A percentile compares a stretch with the other conserved stretches of the same genome.
Conservation (phyloP, 2,113 vertebrate species). For the Antechinus stuartii region DNA sequence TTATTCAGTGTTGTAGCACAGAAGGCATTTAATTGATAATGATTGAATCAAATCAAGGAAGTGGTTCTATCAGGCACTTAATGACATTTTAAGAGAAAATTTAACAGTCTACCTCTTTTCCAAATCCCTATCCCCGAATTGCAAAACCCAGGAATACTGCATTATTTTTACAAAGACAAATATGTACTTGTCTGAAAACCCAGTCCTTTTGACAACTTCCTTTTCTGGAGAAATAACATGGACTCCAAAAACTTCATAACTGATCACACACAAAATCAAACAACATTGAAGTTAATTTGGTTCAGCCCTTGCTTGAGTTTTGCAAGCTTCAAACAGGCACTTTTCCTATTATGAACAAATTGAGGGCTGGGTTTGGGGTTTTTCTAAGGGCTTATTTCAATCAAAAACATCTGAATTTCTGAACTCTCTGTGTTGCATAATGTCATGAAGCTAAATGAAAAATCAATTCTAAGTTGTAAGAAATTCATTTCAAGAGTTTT, state of each 20-base stretch:
- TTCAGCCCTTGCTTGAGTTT: background rate
- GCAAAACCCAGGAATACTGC: background rate
- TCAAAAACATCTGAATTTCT: slow-evolving; percentile 43
- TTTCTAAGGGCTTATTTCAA: slow-evolving; percentile 61
- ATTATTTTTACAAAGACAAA: background rate
- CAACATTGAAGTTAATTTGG: background rate
- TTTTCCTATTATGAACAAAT: background rate
- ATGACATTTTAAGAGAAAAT: background rate
- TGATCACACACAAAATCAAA: background rate
- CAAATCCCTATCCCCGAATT: background rate
- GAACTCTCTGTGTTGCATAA: slow-evolving; percentile 4
- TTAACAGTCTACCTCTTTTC: background rate
- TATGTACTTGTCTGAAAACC: background rate
- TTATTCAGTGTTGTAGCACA: background rate
- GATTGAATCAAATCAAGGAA: background rate
- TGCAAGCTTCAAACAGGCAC: background rate
- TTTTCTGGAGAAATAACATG: background rate
- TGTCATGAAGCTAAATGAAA: background rate
- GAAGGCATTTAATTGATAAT: background rate
- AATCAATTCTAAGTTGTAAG: slow-evolving; percentile 39
- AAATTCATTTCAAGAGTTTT: background rate
- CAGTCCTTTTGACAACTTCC: background rate
- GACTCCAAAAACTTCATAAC: background rate
- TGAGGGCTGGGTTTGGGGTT: background rate
- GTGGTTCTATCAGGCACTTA: background rate